Percentiles rank a stretch among this genome's conserved stretches.
Evolutionary conservation across 2,797 vertebrate species (phyloP).

Genomic region (Danio albolineatus): DNA sequence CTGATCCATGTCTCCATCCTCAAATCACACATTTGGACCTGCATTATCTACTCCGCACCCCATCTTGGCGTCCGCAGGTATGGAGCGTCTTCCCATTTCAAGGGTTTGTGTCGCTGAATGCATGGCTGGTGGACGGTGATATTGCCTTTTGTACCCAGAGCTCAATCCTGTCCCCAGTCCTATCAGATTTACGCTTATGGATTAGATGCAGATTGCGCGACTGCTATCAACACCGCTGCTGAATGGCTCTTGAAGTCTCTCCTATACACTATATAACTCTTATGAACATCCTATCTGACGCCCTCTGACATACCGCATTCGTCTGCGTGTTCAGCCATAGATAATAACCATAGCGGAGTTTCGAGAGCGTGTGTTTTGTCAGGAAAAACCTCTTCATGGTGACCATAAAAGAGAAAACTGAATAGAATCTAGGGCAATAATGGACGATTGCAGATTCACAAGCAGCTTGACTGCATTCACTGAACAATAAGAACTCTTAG

Average conservation of each 20-base stretch:
- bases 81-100: constrained; percentile 68
- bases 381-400: not conserved
- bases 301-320: not conserved
- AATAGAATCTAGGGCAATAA: not conserved
- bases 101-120: constrained; percentile 65
- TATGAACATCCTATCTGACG: not conserved
- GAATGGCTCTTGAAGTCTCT: constrained; percentile 59
- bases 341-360: constrained; percentile 1
- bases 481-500: no score
- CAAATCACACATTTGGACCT: constrained; percentile 30
- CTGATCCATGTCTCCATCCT: constrained; percentile 32
- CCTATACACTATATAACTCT: not conserved
- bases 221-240: constrained; percentile 68
- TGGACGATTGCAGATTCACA: not conserved
- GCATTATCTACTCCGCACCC: constrained; percentile 36
- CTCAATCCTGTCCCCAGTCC: constrained; percentile 48
- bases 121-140: constrained; percentile 73
- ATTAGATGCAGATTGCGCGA: constrained; percentile 73
- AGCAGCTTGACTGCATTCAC: not conserved
- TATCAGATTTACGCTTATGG: constrained; percentile 72
- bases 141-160: constrained; percentile 67
- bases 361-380: not conserved
- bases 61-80: constrained; percentile 9
- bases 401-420: constrained; percentile 4
- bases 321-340: not conserved